Percentiles rank a stretch among this genome's conserved stretches.
Evolutionary conservation across 1,140 invertebrate species (phyloP).

Genomic region (Paracyclopina nana): DNA sequence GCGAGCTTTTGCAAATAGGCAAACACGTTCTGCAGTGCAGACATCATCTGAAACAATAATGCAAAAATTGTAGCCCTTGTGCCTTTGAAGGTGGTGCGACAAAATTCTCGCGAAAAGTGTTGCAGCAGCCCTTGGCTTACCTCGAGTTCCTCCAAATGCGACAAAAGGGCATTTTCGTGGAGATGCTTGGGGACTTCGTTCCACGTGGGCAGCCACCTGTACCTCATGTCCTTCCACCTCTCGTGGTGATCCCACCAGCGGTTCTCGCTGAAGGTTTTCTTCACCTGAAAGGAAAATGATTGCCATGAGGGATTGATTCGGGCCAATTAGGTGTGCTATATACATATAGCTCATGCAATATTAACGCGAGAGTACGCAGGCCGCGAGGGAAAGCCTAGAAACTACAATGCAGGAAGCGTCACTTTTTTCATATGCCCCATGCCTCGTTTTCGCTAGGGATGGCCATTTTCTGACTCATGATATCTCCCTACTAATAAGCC

Average conservation of each 20-base stretch:
- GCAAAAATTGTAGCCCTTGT: not conserved
- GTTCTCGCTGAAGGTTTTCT: constrained; percentile 6
- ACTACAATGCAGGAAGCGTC: too few relatives aligned
- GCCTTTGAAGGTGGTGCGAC: not conserved
- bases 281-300: constrained; percentile 9
- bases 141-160: constrained; percentile 5
- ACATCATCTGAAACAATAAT: constrained; percentile 7
- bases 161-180: not conserved
- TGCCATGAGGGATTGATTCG: too few relatives aligned
- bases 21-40: constrained; percentile 8
- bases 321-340: too few relatives aligned
- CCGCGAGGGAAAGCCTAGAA: too few relatives aligned
- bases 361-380: too few relatives aligned
- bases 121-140: not conserved
- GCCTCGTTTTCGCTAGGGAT: too few relatives aligned
- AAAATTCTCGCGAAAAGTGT: not conserved
- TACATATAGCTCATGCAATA: too few relatives aligned
- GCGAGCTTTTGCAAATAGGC: constrained; percentile 15
- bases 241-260: constrained; percentile 13
- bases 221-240: constrained; percentile 4
- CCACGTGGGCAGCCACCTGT: constrained; percentile 13
- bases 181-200: constrained; percentile 13
- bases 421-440: too few relatives aligned
- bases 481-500: too few relatives aligned
- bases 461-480: too few relatives aligned